These are phyloP conservation scores for Ectropis crepuscularia DNA, from an alignment of 2,888 invertebrate species.

Conservation along the genomic window DNA sequence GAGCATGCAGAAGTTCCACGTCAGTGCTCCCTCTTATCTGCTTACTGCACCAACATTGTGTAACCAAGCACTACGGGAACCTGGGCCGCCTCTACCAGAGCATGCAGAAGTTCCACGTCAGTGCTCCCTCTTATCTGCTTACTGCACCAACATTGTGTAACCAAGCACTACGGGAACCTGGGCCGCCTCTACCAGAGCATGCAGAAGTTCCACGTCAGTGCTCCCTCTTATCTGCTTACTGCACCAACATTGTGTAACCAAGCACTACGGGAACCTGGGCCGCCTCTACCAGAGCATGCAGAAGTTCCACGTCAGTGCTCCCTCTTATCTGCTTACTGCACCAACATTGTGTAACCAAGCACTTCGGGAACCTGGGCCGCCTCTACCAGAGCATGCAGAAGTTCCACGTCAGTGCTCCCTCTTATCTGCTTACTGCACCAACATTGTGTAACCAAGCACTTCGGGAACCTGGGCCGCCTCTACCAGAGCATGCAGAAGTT, in stretches of 20 bases:
- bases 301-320: slow-evolving; percentile 87
- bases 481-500: too few relatives aligned
- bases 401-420: slow-evolving; percentile 85
- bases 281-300: slow-evolving; percentile 97
- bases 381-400: slow-evolving; percentile 97
- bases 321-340: background rate
- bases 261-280: slow-evolving; percentile 95
- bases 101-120: slow-evolving; percentile 92
- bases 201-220: slow-evolving; percentile 89
- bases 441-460: too few relatives aligned
- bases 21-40: slow-evolving; percentile 51
- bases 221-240: background rate
- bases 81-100: slow-evolving; percentile 97
- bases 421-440: background rate
- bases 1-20: slow-evolving; percentile 94
- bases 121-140: background rate
- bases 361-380: slow-evolving; percentile 97
- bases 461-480: too few relatives aligned
- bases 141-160: too few relatives aligned
- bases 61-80: slow-evolving; percentile 90
- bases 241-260: too few relatives aligned
- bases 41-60: too few relatives aligned
- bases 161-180: slow-evolving; percentile 92
- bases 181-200: slow-evolving; percentile 97
- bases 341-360: too few relatives aligned